phyloP scores from a whole-genome alignment of 2,888 invertebrate species.

The Ennomos erosarius region DNA sequence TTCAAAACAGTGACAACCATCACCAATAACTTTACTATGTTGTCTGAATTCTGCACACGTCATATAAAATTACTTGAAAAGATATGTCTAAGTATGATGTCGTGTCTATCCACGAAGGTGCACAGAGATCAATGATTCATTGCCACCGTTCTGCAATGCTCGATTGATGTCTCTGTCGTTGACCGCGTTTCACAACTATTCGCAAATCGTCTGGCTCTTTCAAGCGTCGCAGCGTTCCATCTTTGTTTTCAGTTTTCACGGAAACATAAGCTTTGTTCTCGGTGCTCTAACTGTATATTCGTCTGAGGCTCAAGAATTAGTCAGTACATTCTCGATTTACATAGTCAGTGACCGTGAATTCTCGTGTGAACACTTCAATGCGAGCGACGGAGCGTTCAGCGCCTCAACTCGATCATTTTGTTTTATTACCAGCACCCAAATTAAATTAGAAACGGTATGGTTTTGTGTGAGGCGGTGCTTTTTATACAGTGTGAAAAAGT shows the following conservation, averaged over 20 bases:
- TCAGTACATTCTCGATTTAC: conserved; percentile 73
- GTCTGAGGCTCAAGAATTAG: conserved; percentile 65
- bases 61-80: conserved; percentile 27
- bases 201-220: conserved; percentile 39
- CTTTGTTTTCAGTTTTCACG: conserved; percentile 39
- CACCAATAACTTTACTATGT: too few species aligned
- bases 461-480: conserved; percentile 39
- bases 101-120: conserved; percentile 20
- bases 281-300: conserved; percentile 60
- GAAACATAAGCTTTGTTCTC: conserved; percentile 51
- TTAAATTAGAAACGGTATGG: conserved; percentile 69
- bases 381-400: conserved; percentile 64
- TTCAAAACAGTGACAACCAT: too few species aligned
- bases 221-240: conserved; percentile 20
- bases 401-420: conserved; percentile 55
- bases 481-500: conserved; percentile 20
- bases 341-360: conserved; percentile 82
- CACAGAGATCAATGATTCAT: conserved; percentile 34
- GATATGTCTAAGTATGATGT: conserved; percentile 18
- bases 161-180: conserved; percentile 43
- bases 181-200: conserved; percentile 51
- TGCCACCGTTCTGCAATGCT: conserved; percentile 33
- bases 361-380: conserved; percentile 76
- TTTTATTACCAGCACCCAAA: conserved; percentile 67
- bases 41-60: neutral